Evolutionary conservation across 2,113 vertebrate genomes (phyloP), one percentile per base, ranked within the genome.

Genomic region (Antechinus flavipes): DNA sequence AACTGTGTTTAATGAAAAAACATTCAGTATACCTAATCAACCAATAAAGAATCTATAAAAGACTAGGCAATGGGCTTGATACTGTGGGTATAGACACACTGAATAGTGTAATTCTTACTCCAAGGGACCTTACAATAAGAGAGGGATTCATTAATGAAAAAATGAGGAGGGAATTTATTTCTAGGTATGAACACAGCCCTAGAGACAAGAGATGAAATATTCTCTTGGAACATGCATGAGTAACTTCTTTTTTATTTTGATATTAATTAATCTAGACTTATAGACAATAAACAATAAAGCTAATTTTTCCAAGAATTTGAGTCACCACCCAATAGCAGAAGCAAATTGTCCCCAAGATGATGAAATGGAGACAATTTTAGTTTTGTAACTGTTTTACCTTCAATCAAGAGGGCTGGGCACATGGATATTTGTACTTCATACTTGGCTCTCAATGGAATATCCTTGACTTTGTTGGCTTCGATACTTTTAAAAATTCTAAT

Each of bases 401-500:
- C 30, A 3, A 68, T 68, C 30, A 68, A 35, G 30, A 30, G 35
- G 30, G 30, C 9, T 90, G 26, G 25, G 89, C 9, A 2, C 9
- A 90, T 24, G 30, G 47, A 16, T 26, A 23, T 4, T 90, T 9
- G 42, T 23, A 24, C 22, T 90, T 90, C 23, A 49, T 23, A 22
- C 22, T 58, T 10, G 7, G 90, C 12, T 96, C 47, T 14, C 6
- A 89, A 95, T 96, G 30, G 54, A 94, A 24, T 93, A 24, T 91
- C 94, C 24, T 93, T 95, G 54, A 94, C 54, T 95, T 95, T 26
- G 96, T 95, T 90, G 61, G 22, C 23, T 91, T 12, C 93, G 35
- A 42, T 54, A 89, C 93, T 97, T 95, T 49, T 96, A 93, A 97
- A 96, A 95, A 49, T 49, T 97, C 93, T 25, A 93, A 91, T 94